A percentile compares a stretch with the other conserved stretches of the same genome.
Evolutionary conservation across 2,797 vertebrate species (phyloP).

Genomic region (Propithecus deckenii): DNA sequence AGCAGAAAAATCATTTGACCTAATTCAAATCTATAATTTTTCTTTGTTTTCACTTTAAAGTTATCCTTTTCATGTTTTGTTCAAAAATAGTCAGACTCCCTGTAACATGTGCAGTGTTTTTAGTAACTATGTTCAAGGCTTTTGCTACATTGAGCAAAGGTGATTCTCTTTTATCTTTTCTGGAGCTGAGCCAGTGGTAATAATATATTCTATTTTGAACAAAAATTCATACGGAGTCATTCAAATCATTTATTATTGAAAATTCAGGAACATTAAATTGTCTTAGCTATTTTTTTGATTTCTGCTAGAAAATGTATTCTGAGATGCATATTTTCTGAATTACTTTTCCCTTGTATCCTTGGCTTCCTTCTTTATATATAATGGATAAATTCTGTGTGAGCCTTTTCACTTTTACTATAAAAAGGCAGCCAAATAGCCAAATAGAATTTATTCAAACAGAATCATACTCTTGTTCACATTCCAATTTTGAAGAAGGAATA

Average conservation of each 20-base stretch:
- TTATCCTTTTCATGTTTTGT: background rate
- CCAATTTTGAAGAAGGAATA: conserved; percentile 23
- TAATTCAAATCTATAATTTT: conserved; percentile 22
- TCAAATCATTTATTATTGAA: conserved; percentile 45
- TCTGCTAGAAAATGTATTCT: conserved; percentile 36
- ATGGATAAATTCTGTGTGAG: conserved; percentile 39
- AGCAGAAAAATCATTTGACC: background rate
- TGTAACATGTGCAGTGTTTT: background rate
- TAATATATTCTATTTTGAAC: conserved; percentile 1
- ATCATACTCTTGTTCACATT: conserved; percentile 11
- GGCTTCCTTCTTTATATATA: conserved; percentile 31
- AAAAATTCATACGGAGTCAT: background rate
- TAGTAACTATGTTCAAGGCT: background rate
- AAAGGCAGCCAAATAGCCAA: conserved; percentile 33
- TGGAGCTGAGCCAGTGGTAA: background rate
- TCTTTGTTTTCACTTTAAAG: conserved; percentile 24
- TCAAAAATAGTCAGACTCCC: background rate
- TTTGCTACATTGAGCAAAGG: background rate
- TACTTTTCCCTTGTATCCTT: background rate
- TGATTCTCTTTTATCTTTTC: background rate
- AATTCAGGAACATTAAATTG: conserved; percentile 15
- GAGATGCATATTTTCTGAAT: conserved; percentile 38
- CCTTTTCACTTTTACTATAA: conserved; percentile 53
- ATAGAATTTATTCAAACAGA: conserved; percentile 40
- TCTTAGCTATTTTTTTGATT: background rate